These are phyloP conservation scores for Patiria miniata DNA, from an alignment of 35 echinoderm and acorn worm genomes.

Conservation along the genomic window DNA sequence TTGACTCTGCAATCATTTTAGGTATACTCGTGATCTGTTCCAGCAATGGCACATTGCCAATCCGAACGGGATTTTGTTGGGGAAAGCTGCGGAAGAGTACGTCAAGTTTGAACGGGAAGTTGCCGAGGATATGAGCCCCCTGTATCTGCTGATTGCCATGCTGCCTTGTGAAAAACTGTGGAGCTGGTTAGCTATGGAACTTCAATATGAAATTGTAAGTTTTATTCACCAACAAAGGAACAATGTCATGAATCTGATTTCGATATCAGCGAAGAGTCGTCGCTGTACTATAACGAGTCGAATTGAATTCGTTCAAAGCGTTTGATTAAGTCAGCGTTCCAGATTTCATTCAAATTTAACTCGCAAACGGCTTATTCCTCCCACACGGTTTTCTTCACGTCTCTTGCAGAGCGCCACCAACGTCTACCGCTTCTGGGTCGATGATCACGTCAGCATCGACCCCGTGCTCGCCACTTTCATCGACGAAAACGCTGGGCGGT, in stretches of 20 bases:
- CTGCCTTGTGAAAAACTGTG: conserved; percentile 17
- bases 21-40: no score
- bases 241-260: background rate
- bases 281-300: background rate
- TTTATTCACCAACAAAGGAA: background rate
- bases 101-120: background rate
- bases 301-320: background rate
- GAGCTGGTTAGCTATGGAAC: background rate
- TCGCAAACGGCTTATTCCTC: background rate
- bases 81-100: no score
- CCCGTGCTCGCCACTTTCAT: background rate
- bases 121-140: background rate
- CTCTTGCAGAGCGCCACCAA: background rate
- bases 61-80: no score
- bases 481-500: background rate
- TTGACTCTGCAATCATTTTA: no score
- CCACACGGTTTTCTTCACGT: background rate
- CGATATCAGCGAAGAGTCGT: background rate
- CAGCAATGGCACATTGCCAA: no score
- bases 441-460: background rate
- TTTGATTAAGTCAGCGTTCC: background rate
- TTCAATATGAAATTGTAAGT: background rate
- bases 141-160: conserved; percentile 20
- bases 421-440: conserved; percentile 19
- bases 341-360: background rate